phyloP scores from a whole-genome alignment of 2,113 vertebrate genomes.

The Platysternon megacephalum region DNA sequence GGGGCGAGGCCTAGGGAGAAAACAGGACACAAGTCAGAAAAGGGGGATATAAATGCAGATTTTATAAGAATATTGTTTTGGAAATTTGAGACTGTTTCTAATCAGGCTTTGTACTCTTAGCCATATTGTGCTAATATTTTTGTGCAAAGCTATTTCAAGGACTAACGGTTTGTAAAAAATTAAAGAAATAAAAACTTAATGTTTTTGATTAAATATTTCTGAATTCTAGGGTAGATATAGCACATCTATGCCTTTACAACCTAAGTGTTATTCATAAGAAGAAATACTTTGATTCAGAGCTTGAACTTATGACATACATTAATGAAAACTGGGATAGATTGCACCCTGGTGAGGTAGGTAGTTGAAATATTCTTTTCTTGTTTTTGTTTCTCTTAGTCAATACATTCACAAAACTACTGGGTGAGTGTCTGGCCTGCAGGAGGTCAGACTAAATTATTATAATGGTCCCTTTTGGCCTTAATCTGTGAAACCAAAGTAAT shows the following conservation, averaged over 20 bases:
- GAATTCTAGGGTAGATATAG: slow-evolving; percentile 92
- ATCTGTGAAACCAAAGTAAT: not conserved
- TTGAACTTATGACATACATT: slow-evolving; percentile 96
- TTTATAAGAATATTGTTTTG: not conserved
- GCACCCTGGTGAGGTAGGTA: slow-evolving; percentile 91
- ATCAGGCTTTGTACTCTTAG: not conserved
- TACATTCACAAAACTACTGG: not conserved
- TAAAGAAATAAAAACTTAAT: not conserved
- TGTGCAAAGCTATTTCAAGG: not conserved
- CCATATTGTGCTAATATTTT: not conserved
- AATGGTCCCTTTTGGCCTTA: not conserved
- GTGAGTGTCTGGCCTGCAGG: not conserved
- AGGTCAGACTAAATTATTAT: not conserved
- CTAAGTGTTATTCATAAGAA: slow-evolving; percentile 99
- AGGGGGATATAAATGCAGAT: not conserved
- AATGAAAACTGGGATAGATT: slow-evolving; percentile 97
- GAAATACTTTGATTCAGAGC: slow-evolving; percentile 98
- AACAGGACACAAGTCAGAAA: not conserved
- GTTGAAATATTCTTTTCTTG: slow-evolving; percentile 23
- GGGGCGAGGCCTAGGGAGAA: not conserved
- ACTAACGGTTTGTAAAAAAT: slow-evolving; percentile 21
- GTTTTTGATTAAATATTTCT: slow-evolving; percentile 63
- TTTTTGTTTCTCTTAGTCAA: not conserved
- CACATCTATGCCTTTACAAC: slow-evolving; percentile 98
- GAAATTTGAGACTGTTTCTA: not conserved